Percentiles rank a stretch among this genome's conserved stretches.
Evolutionary conservation across 2,113 vertebrate genomes (phyloP).

Genomic region (Echinops telfairi): DNA sequence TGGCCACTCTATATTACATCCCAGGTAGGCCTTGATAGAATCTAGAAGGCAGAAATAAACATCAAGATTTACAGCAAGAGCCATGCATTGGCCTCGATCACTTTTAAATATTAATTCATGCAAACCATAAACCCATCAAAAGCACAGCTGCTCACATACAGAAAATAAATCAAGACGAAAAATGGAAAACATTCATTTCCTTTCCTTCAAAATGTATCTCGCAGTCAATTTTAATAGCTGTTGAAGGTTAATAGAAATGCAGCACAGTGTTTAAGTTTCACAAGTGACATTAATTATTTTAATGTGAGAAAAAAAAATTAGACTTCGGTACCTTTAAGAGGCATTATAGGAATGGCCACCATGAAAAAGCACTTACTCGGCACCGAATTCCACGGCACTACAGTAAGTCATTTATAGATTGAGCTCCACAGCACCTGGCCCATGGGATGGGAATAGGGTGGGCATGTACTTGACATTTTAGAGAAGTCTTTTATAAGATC

Average conservation of each 20-base stretch:
- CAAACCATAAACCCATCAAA: slow-evolving; percentile 88
- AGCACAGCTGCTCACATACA: slow-evolving; percentile 84
- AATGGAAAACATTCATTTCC: slow-evolving; percentile 76
- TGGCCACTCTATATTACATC: slow-evolving; percentile 80
- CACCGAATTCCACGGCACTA: slow-evolving; percentile 44
- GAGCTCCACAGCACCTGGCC: neutral
- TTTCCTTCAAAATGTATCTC: slow-evolving; percentile 80
- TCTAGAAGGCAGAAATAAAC: slow-evolving; percentile 84
- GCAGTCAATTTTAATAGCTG: slow-evolving; percentile 78
- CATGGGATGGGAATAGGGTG: neutral
- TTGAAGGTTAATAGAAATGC: slow-evolving; percentile 79
- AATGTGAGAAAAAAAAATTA: slow-evolving; percentile 71
- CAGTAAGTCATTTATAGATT: slow-evolving; percentile 47
- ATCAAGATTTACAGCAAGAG: slow-evolving; percentile 84
- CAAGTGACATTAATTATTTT: slow-evolving; percentile 74
- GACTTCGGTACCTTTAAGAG: slow-evolving; percentile 55
- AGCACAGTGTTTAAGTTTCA: slow-evolving; percentile 68
- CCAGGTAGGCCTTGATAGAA: slow-evolving; percentile 80
- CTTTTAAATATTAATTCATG: slow-evolving; percentile 90
- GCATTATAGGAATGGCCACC: slow-evolving; percentile 54
- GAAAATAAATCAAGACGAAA: slow-evolving; percentile 79
- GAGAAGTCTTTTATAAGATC: slow-evolving; percentile 48
- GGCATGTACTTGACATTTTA: slow-evolving; percentile 32
- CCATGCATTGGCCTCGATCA: slow-evolving; percentile 91
- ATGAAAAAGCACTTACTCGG: slow-evolving; percentile 72